Conservation (phyloP, 2,113 vertebrate genomes). For the Raja brachyura region DNA sequence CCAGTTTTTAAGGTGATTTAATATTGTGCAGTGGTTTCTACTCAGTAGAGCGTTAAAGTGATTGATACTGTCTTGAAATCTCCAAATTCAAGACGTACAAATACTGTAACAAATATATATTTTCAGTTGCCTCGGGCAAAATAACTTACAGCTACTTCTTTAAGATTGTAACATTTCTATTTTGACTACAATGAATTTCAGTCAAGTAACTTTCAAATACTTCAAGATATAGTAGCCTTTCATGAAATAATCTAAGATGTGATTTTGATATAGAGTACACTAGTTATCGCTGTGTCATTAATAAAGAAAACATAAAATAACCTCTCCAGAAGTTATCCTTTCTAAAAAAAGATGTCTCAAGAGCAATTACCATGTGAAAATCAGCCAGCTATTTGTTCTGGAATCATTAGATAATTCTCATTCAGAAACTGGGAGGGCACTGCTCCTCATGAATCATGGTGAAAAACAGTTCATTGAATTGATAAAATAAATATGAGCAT, state of each 20-base stretch:
- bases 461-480: background rate
- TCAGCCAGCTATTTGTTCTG: background rate
- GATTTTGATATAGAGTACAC: background rate
- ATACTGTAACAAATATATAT: slow-evolving; percentile 21
- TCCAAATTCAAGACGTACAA: background rate
- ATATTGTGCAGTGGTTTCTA: background rate
- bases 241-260: slow-evolving; percentile 10
- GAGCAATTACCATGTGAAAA: background rate
- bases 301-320: slow-evolving; percentile 20
- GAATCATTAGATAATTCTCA: background rate
- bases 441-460: background rate
- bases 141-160: background rate
- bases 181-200: background rate
- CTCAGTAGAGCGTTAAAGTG: background rate
- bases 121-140: background rate
- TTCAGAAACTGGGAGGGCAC: background rate
- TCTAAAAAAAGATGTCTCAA: background rate
- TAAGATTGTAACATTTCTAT: background rate
- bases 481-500: background rate
- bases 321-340: background rate
- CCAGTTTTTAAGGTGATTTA: background rate
- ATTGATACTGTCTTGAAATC: background rate
- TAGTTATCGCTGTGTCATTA: background rate
- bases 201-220: background rate
- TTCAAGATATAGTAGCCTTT: background rate